These are phyloP conservation scores for Rhopalosiphum nymphaeae DNA, from an alignment of 2,888 invertebrate genomes.

Conservation along the genomic window DNA sequence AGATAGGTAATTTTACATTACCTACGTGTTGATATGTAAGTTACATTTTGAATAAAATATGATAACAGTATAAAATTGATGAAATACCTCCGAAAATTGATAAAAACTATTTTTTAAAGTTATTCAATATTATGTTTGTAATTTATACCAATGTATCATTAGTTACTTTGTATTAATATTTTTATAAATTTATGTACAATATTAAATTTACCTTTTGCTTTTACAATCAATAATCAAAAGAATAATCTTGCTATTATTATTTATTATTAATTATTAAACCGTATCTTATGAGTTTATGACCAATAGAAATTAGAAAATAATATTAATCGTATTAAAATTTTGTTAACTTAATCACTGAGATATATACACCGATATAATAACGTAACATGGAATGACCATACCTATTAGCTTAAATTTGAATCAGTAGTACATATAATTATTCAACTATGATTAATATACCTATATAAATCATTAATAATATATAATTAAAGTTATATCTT, in stretches of 20 bases:
- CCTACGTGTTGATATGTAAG: slow-evolving; percentile 42
- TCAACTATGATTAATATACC: background rate
- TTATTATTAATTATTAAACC: background rate
- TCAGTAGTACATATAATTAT: background rate
- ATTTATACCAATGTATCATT: background rate
- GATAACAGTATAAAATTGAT: background rate
- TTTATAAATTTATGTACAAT: background rate
- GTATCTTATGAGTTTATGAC: background rate
- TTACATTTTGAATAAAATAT: background rate
- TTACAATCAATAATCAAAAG: background rate
- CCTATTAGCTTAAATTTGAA: background rate
- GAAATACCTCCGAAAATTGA: background rate
- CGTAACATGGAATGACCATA: background rate
- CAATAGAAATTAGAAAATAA: background rate
- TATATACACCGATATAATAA: background rate
- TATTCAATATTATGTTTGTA: background rate
- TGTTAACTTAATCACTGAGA: background rate
- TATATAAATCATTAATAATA: too few species aligned
- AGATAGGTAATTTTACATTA: background rate
- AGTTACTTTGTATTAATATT: background rate
- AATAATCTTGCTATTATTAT: background rate
- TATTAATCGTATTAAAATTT: background rate
- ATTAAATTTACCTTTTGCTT: background rate
- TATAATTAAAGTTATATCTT: background rate
- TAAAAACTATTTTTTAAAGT: background rate